These are phyloP conservation scores for Acanthosepion lycidas DNA, from an alignment of 2,888 invertebrate genomes.

Conservation along the genomic window DNA sequence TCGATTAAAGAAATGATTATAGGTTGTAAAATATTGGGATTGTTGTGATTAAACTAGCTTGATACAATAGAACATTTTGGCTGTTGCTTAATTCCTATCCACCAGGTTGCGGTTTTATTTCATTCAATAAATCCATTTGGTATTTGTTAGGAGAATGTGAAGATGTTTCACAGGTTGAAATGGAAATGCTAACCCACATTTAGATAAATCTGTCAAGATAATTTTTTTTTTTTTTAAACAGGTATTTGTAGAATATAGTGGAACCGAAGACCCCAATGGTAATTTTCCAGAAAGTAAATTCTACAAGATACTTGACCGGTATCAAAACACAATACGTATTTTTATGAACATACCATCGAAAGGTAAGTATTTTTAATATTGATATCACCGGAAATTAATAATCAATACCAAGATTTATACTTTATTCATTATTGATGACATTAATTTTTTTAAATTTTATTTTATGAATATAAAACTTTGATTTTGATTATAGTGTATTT, in stretches of 20 bases:
- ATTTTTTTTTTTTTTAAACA: neutral
- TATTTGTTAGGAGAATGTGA: too few relatives aligned
- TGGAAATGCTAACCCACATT: too few relatives aligned
- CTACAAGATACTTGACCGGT: constrained; percentile 78
- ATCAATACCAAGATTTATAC: neutral
- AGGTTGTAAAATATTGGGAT: too few relatives aligned
- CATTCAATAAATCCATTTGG: too few relatives aligned
- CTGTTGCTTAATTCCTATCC: too few relatives aligned
- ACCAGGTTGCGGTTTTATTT: too few relatives aligned
- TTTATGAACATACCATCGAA: constrained; percentile 80
- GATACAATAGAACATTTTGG: too few relatives aligned
- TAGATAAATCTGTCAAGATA: too few relatives aligned
- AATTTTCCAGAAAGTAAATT: constrained; percentile 77
- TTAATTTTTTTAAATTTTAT: neutral
- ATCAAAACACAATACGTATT: constrained; percentile 80
- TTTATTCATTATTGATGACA: neutral
- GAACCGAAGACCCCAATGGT: constrained; percentile 76
- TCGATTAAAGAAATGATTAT: too few relatives aligned
- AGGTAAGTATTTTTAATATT: constrained; percentile 52
- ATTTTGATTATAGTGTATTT: neutral
- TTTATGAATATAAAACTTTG: neutral
- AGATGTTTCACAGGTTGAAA: too few relatives aligned
- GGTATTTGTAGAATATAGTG: constrained; percentile 64
- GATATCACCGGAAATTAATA: neutral
- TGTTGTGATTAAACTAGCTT: too few relatives aligned